Base-by-base conservation (phyloP, 2,113 vertebrate genomes). In the Semicossyphus pulcher region DNA sequence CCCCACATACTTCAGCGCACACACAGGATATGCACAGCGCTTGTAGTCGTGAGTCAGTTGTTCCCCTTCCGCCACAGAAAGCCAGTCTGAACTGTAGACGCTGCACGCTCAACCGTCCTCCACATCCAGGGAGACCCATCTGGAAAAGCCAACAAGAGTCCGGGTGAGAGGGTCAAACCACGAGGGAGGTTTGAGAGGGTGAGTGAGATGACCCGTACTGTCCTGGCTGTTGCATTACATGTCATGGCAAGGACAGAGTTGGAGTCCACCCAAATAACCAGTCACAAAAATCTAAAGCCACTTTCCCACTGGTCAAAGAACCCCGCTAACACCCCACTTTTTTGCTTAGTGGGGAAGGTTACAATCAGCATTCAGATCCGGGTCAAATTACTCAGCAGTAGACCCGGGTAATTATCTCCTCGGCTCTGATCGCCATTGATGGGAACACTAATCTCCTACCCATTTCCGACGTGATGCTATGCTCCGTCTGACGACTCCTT, bases 131-230 rank as follows among this genome's bases (percentile, higher is more conserved):
- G 48, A 53, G 29, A 67, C 45, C 74, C 84, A 82, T 84, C 85
- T 90, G 85, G 83, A 64, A 63, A 78, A 53, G 75, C 31, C 81
- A 87, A 88, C 85, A 89, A 87, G 59, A 64, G 67, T 34, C 60
- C 53, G 54, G 75, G 51, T 73, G 79, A 90, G 58, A 75, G 42
- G 34, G 29, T 53, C 49, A 64, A 70, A 15, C 76, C 73, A 78
- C 39, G 7, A 34, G 73, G 62, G 74, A 86, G 36, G 70, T 57
- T 72, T 76, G 45, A 68, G 49, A 51, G 53, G 56, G 67, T 39
- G 67, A 58, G 63, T 76, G 70, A 87, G 72, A 72, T 70, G 82
- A 85, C 65, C 64, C 71, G 25, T 41, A 56, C 72, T 75, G 70
- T 73, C 72, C 42, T 58, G 36, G 75, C 60, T 14, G 1, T 10